These are phyloP conservation scores for Coryphaenoides rupestris DNA, from an alignment of 2,113 vertebrate species.

Conservation along the genomic window DNA sequence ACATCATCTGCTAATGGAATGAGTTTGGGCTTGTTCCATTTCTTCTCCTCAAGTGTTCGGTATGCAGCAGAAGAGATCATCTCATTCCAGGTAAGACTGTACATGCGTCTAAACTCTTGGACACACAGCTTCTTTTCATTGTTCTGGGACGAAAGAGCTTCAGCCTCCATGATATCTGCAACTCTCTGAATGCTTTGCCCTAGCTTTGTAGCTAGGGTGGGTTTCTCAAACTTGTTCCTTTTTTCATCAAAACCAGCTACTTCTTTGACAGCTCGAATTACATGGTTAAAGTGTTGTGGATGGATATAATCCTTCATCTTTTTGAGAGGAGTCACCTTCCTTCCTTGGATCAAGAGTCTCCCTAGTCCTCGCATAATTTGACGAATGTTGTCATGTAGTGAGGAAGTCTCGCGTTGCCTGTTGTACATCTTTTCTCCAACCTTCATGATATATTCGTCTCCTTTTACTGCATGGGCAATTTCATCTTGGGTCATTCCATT, in stretches of 20 bases:
- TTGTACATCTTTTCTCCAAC: conserved; percentile 1
- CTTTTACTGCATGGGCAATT: conserved; percentile 3
- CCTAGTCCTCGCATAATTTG: conserved; percentile 3
- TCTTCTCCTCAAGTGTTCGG: neutral
- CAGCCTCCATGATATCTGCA: conserved; percentile 1
- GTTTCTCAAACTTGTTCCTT: neutral
- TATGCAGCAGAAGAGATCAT: conserved; percentile 2
- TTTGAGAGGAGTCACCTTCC: neutral
- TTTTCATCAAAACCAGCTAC: conserved; percentile 2
- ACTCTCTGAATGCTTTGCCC: conserved; percentile 1
- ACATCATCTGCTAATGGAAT: neutral
- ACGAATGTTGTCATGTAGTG: conserved; percentile 1
- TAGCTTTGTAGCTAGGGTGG: conserved; percentile 3
- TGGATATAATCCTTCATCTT: neutral
- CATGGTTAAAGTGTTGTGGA: conserved; percentile 1
- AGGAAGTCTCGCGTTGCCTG: neutral
- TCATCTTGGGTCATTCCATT: neutral
- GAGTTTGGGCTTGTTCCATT: conserved; percentile 1
- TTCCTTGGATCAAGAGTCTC: neutral
- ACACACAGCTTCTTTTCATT: neutral
- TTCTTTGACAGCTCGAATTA: conserved; percentile 1
- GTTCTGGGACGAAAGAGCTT: neutral
- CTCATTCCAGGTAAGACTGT: conserved; percentile 1
- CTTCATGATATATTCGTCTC: conserved; percentile 1
- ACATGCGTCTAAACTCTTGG: conserved; percentile 4